These are phyloP conservation scores for Aporophyla lueneburgensis DNA, from an alignment of 2,888 invertebrate species.

Conservation along the genomic window DNA sequence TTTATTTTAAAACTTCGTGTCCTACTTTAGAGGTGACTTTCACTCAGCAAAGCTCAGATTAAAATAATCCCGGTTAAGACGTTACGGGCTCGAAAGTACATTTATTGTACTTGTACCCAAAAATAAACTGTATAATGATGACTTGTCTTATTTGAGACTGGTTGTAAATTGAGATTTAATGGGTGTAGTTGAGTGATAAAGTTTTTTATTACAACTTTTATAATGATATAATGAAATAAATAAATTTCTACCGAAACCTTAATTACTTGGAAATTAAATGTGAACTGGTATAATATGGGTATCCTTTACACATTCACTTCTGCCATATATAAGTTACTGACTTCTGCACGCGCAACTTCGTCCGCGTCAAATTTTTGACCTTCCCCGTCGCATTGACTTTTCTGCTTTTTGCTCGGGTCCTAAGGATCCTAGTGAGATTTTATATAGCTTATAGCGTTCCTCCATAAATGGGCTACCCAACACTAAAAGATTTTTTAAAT, in stretches of 20 bases:
- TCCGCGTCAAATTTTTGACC: no score
- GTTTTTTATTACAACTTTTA: neutral
- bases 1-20: slow-evolving; percentile 6
- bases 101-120: slow-evolving; percentile 11
- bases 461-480: no score
- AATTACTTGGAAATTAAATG: neutral
- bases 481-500: no score
- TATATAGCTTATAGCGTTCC: no score
- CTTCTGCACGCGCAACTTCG: no score
- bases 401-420: no score
- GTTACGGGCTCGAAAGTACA: slow-evolving; percentile 16
- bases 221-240: neutral
- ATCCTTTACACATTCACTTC: neutral
- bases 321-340: neutral
- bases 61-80: slow-evolving; percentile 44
- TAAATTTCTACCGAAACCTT: neutral
- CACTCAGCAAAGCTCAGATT: slow-evolving; percentile 45
- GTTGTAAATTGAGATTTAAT: neutral
- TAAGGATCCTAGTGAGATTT: no score
- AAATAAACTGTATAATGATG: slow-evolving; percentile 4
- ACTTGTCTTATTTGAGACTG: neutral
- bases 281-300: no score
- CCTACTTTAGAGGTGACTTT: slow-evolving; percentile 58
- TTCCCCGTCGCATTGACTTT: no score
- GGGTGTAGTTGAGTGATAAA: neutral